phyloP scores from a whole-genome alignment of 2,113 vertebrate species.

The Chlamydotis undulata region DNA sequence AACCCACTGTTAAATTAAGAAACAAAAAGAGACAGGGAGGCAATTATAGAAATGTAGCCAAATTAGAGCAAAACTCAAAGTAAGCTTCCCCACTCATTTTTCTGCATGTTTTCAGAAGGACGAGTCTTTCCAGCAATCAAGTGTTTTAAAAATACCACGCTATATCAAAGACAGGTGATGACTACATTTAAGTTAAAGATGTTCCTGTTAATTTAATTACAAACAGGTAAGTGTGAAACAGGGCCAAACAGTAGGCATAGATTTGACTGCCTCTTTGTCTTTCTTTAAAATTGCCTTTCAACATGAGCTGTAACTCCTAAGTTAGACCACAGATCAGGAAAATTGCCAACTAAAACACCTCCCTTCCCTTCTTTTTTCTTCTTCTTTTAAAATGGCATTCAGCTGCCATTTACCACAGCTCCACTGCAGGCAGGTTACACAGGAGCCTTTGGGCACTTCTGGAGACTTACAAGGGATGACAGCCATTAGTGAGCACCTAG shows the following conservation, averaged over 20 bases:
- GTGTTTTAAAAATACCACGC: background rate
- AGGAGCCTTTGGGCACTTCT: background rate
- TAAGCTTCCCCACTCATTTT: background rate
- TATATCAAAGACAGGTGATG: background rate
- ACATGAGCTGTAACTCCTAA: background rate
- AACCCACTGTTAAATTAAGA: background rate
- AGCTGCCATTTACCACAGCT: background rate
- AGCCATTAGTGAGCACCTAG: background rate
- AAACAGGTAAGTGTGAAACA: background rate
- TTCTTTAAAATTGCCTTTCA: background rate
- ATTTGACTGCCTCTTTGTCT: background rate
- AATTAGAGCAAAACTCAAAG: background rate
- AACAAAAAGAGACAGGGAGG: background rate
- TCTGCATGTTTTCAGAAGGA: background rate
- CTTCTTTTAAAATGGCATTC: background rate
- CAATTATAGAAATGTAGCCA: background rate
- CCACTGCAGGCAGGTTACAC: background rate
- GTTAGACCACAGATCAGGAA: background rate
- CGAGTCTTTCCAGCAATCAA: background rate
- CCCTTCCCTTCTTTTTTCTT: accelerated
- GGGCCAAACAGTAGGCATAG: background rate
- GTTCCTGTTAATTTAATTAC: background rate
- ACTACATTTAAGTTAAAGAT: background rate
- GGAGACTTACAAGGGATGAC: background rate
- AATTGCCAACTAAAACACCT: background rate